Base-by-base conservation (phyloP, 2,797 vertebrate genomes). In the Lepilemur septentrionalis region DNA sequence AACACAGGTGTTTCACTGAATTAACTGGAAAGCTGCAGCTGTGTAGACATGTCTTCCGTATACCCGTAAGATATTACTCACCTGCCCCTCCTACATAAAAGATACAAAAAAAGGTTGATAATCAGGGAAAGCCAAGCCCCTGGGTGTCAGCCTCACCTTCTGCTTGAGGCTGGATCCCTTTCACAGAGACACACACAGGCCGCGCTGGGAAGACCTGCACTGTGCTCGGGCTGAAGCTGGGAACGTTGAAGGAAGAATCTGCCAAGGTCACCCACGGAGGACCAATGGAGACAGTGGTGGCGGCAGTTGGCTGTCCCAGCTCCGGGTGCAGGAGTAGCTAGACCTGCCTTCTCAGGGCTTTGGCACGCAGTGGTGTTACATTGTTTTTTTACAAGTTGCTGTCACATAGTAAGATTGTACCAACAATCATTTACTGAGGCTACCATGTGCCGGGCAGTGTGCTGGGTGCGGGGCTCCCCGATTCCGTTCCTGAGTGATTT, bases 1-100 rank as follows among this genome's bases (percentile, higher is more conserved):
- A 82, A 89, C 81, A 84, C 32, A 93, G 61, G 12, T 61, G 30
- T 65, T 80, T 92, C 55, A 41, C 63, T 83, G 43, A 84, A 91
- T 78, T 94, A 88, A 79, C 9, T 43, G 22, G 25, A 22, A 32
- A 79, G 25, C 18, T 93, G 13, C 17, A 83, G 28, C 61, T 93
- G 9, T 30, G 12, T 43, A 55, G 76, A 48, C 2, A 7, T 63
- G 22, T 32, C 48, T 20, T 52, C 52, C 0, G 3, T 55, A 30
- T 30, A 76, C 32, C 4, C 4, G 3, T 30, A 70, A 35, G 67
- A 20, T 67, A 18, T 75, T 61, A 46, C 22, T 79, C 61, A 88
- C 15, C 59, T 93, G 12, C 17, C 12, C 15, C 78, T 65, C 18
- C 81, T 17, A 32, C 41, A 32, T 84, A 48, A 69, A 83, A 28